Evolutionary conservation across 2,797 vertebrate genomes (phyloP).

Genomic region (Melanotaenia parkinsoni): DNA sequence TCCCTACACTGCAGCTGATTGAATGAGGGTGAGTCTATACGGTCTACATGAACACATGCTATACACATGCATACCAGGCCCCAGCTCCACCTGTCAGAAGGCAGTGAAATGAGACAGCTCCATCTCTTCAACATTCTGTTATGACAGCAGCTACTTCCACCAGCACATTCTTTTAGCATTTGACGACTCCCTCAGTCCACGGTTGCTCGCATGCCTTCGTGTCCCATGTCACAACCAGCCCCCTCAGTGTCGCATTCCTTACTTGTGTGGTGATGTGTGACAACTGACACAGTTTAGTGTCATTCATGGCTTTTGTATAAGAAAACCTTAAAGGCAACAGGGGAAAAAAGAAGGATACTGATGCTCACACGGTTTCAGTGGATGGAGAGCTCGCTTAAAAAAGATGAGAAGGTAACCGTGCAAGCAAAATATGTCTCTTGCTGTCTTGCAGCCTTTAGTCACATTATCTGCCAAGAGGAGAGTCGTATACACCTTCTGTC

Average conservation of each 20-base stretch:
- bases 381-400: slow-evolving; percentile 44
- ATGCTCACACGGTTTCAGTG: slow-evolving; percentile 37
- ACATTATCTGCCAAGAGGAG: slow-evolving; percentile 54
- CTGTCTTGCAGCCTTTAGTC: slow-evolving; percentile 60
- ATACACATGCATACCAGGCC: slow-evolving; percentile 30
- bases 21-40: slow-evolving; percentile 23
- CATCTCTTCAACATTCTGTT: slow-evolving; percentile 52
- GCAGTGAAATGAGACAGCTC: slow-evolving; percentile 62
- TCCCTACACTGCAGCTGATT: slow-evolving; percentile 41
- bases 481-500: slow-evolving; percentile 58
- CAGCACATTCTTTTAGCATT: slow-evolving; percentile 62
- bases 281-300: slow-evolving; percentile 77
- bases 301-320: slow-evolving; percentile 66
- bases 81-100: slow-evolving; percentile 59
- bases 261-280: slow-evolving; percentile 75
- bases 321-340: slow-evolving; percentile 67
- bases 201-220: slow-evolving; percentile 58
- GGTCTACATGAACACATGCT: slow-evolving; percentile 40
- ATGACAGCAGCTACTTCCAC: slow-evolving; percentile 67
- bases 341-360: slow-evolving; percentile 56
- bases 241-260: slow-evolving; percentile 60
- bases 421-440: slow-evolving; percentile 53
- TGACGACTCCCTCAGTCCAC: slow-evolving; percentile 39
- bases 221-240: slow-evolving; percentile 56
- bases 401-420: slow-evolving; percentile 36